Evolutionary conservation across 1,140 invertebrate genomes (phyloP), one percentile per base, ranked within the genome.

Genomic region (Anoplolepis gracilipes): DNA sequence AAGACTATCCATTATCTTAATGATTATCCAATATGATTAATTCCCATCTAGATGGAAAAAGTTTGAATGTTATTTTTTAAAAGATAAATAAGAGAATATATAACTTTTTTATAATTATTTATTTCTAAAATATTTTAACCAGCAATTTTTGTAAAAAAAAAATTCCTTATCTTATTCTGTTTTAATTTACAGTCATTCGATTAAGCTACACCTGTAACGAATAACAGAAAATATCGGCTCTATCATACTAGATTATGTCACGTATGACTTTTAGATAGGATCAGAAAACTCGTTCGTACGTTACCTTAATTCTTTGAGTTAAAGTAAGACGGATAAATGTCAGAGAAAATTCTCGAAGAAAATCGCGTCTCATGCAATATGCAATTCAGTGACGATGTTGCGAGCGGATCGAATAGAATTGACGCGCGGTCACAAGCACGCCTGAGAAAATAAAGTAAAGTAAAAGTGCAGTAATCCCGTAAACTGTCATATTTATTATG

Each of bases 401-500:
- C 59, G 28, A 30, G 4, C 11, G 59, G 33, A 28, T 33, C 5
- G 36, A 28, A 39, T 30, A 46, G 33, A 62, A 10, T 62, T 19
- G 22, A 22, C 39, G 11, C 19, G 75, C 22, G 2, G 13, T 28
- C 7, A 30, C 11, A 46, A 22, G 13, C 11, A 49, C 16, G 16
- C 16, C 16, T 49, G 3, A 3, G 16, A 64, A 7, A 5, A 11
- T 5, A 8, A 75, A 76, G n/a, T 25, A 62, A 76, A 67, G 16
- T 28, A 22, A 62, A 76, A 67, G 16, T 28, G 33, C 2, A 4
- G 16, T 69, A 79, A 39, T 39, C 28, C 25, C 25, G 33, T 39
- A 69, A 79, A 69, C 33, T 69, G 10, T 5, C 30, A 25, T 69
- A 33, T 79, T 79, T 57, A 69, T 69, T 79, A 49, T 49, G 16